A percentile compares a stretch with the other conserved stretches of the same genome.
phyloP scores from a whole-genome alignment of 2,888 invertebrate species.

The Campoletis raptor region DNA sequence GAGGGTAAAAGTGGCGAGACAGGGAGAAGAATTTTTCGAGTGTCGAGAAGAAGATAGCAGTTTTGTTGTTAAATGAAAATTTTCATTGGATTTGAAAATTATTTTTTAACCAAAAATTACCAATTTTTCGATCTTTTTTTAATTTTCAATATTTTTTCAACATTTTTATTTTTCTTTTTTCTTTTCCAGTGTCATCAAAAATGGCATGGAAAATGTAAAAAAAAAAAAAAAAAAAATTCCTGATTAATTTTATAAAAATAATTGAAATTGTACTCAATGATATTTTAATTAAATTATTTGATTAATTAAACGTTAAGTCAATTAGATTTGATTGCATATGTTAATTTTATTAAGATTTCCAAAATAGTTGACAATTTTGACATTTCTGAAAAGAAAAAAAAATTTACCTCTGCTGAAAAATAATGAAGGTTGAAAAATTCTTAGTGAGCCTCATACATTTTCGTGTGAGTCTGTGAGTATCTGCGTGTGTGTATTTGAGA shows the following conservation, averaged over 20 bases:
- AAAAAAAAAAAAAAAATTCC: not conserved
- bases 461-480: not conserved
- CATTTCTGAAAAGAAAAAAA: not conserved
- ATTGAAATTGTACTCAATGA: not conserved
- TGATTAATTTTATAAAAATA: not conserved
- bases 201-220: not conserved
- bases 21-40: not conserved
- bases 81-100: not conserved
- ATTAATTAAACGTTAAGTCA: not conserved
- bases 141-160: not conserved
- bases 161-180: not conserved
- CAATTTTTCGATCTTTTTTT: not conserved
- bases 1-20: not conserved
- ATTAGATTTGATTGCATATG: not conserved
- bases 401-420: conserved; percentile 11
- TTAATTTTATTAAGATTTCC: not conserved
- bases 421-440: conserved; percentile 57
- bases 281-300: not conserved
- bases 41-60: not conserved
- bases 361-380: not conserved
- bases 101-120: not conserved
- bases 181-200: not conserved
- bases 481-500: conserved; percentile 16
- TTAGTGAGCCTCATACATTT: conserved; percentile 19
- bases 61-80: not conserved